Percentiles rank a stretch among this genome's conserved stretches.
phyloP scores from a whole-genome alignment of 2,888 invertebrate species.

The Onchidella celtica region DNA sequence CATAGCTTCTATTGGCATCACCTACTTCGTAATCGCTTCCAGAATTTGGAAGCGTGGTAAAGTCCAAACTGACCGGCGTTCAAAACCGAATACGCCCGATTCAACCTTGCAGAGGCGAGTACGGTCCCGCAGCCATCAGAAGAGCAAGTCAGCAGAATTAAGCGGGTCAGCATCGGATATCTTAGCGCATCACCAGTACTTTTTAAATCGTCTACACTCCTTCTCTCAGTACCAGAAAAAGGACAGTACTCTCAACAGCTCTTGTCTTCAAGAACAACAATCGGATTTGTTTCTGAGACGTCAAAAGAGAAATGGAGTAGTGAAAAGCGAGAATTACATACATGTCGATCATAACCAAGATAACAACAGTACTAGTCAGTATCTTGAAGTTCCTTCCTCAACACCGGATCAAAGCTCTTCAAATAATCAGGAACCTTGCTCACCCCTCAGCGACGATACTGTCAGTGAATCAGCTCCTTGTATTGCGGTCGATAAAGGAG shows the following conservation, averaged over 20 bases:
- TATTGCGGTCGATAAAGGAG: no score
- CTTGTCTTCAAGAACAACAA: no score
- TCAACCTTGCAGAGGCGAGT: slow-evolving; percentile 17
- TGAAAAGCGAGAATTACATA: no score
- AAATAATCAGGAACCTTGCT: no score
- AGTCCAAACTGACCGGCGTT: slow-evolving; percentile 42
- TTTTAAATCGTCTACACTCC: slow-evolving; percentile 20
- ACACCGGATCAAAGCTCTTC: no score
- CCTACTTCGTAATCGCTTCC: slow-evolving; percentile 50
- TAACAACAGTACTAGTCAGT: no score
- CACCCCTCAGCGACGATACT: no score
- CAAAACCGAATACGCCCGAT: slow-evolving; percentile 24
- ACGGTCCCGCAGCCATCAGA: neutral
- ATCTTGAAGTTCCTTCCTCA: no score
- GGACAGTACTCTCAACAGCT: neutral
- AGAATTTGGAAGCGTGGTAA: slow-evolving; percentile 53
- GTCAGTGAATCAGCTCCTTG: no score
- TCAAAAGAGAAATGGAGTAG: no score
- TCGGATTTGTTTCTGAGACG: no score
- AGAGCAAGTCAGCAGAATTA: neutral
- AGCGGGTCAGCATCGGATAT: neutral
- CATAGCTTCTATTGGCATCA: slow-evolving; percentile 35
- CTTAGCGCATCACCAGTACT: neutral
- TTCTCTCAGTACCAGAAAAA: neutral
- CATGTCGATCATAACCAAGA: no score